These are phyloP conservation scores for Ptychochromis oligacanthus DNA, from an alignment of 2,113 vertebrate species.

Conservation along the genomic window DNA sequence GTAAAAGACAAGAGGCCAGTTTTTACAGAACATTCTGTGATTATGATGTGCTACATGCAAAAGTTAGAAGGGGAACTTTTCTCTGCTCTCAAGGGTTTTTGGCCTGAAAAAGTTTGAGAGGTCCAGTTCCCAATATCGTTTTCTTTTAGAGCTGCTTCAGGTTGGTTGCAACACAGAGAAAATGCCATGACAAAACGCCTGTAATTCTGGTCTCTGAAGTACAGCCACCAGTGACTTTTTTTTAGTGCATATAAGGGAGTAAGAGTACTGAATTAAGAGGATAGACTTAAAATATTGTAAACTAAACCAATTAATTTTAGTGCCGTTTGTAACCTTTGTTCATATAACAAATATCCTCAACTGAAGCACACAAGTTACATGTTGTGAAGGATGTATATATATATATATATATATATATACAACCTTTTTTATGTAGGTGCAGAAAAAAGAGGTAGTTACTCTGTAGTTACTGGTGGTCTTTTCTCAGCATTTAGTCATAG, in stretches of 20 bases:
- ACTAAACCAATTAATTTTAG: too few species aligned
- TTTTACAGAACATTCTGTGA: neutral
- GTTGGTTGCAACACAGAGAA: neutral
- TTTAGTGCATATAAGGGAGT: too few species aligned
- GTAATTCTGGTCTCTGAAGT: neutral
- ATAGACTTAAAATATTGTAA: too few species aligned
- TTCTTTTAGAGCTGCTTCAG: neutral
- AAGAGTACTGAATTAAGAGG: neutral
- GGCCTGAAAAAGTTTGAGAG: neutral
- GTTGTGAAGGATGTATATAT: too few species aligned
- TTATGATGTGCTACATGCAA: neutral
- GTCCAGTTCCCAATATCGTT: neutral
- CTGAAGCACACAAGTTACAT: too few species aligned
- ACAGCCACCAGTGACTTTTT: neutral
- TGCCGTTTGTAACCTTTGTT: too few species aligned
- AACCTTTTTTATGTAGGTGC: too few species aligned
- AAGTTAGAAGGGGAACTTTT: neutral
- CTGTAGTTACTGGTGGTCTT: too few species aligned
- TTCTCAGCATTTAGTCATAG: too few species aligned
- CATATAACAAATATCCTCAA: too few species aligned
- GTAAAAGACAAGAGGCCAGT: neutral
- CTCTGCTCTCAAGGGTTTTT: neutral
- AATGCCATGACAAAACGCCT: neutral
- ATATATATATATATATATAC: too few species aligned
- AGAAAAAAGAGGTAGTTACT: too few species aligned